Evolutionary conservation across 2,888 invertebrate species (phyloP), one percentile per base, ranked within the genome.

Genomic region (Drosophila colorata): DNA sequence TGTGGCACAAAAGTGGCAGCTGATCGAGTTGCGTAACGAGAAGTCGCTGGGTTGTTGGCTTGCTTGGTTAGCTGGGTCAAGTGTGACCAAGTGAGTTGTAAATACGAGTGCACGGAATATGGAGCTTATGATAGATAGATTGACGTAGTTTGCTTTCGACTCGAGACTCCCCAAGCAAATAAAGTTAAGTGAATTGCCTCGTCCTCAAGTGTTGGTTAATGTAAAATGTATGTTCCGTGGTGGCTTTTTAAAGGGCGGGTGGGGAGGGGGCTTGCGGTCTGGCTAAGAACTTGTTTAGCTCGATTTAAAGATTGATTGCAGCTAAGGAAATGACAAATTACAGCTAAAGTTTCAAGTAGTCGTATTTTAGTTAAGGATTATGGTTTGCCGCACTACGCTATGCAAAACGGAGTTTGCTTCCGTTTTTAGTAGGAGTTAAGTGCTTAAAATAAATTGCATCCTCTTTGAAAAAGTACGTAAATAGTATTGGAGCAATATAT

Each of bases 71-170:
- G 77, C 44, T 69, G 84, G 80, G 87, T 83, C 78, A 87, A 78
- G 67, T 74, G 78, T 68, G 78, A 74, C 81, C 78, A 65, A 82
- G 86, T 81, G 82, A 81, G 88, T 73, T 81, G 85, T 75, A 87
- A 84, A 84, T 80, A 69, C 40, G 57, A 74, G 58, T 63, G 52
- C 64, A 64, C 18, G 37, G 41, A 33, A 40, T 55, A 59, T 57
- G 55, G 20, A 44, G 74, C 74, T 75, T 75, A 73, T 75, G 75
- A 77, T 74, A 74, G 57, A 75, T 78, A 78, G 64, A 80, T 74
- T 77, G 77, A 49, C 65, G 33, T 61, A 55, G 68, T 69, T 70
- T 43, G 41, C 60, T 47, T 51, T 67, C 25, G 57, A 40, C 51
- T 49, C 52, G 40, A 41, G 66, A 38, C 72, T 81, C 87, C 81